A percentile compares a stretch with the other conserved stretches of the same genome.
phyloP scores from a whole-genome alignment of 1,140 invertebrate species.

The Eriosoma lanigerum region DNA sequence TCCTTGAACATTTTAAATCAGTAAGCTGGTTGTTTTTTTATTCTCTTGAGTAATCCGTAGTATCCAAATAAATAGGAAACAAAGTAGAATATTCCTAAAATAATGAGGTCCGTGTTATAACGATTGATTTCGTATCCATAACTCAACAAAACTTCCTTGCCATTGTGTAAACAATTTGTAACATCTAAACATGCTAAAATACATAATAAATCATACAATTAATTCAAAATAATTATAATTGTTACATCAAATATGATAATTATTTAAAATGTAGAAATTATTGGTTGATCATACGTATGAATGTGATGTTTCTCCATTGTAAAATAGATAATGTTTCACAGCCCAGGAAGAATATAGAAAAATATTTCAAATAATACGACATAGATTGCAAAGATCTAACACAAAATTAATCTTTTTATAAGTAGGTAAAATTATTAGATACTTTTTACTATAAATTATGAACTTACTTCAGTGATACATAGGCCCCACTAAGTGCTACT shows the following conservation, averaged over 20 bases:
- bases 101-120: background rate
- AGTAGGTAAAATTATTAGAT: background rate
- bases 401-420: no score
- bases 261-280: no score
- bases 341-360: conserved; percentile 71
- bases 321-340: conserved; percentile 70
- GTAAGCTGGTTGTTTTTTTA: conserved; percentile 36
- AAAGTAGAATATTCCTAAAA: background rate
- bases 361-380: conserved; percentile 64
- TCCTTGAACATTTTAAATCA: no score
- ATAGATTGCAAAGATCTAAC: conserved; percentile 59
- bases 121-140: conserved; percentile 25
- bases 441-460: background rate
- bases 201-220: background rate
- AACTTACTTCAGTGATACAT: conserved; percentile 63
- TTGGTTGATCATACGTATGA: conserved; percentile 61
- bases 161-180: background rate
- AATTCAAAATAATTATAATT: background rate
- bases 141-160: conserved; percentile 33
- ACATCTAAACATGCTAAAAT: background rate
- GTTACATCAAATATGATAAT: background rate
- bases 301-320: conserved; percentile 66
- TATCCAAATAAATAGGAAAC: background rate
- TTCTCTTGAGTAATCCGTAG: conserved; percentile 15
- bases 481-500: conserved; percentile 67